Conservation (phyloP, 2,888 invertebrate species). For the Rhaphigaster nebulosa region DNA sequence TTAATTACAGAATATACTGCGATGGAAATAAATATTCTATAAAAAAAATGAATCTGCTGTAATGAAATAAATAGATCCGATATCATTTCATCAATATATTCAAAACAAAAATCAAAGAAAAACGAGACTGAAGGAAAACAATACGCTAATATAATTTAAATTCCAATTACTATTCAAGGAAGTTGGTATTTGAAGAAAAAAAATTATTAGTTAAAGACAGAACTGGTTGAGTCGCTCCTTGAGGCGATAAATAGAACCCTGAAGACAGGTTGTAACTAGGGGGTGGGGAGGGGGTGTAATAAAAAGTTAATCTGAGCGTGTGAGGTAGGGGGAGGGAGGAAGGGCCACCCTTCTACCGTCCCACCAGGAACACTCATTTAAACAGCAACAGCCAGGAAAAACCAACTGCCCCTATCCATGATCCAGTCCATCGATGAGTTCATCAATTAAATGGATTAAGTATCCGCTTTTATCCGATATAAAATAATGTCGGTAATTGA, state of each 20-base stretch:
- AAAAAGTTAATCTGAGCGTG: constrained; percentile 40
- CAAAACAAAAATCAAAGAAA: too few species aligned
- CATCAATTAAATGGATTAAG: neutral
- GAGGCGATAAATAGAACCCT: neutral
- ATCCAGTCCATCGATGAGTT: neutral
- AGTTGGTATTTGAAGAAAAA: neutral
- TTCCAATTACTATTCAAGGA: neutral
- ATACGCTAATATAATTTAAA: too few species aligned
- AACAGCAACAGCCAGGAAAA: constrained; percentile 30
- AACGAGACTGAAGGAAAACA: too few species aligned
- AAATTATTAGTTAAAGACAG: neutral
- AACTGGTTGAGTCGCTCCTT: neutral
- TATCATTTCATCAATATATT: too few species aligned
- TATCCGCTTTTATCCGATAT: neutral
- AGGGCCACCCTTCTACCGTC: neutral
- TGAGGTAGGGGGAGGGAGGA: constrained; percentile 24
- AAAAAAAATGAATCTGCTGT: too few species aligned
- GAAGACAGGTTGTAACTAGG: constrained; percentile 30
- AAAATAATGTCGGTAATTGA: neutral
- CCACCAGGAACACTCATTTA: constrained; percentile 25
- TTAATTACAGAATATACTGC: too few species aligned
- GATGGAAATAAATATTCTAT: too few species aligned
- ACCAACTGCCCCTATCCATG: neutral
- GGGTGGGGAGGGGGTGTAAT: constrained; percentile 33
- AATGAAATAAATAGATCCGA: too few species aligned